Evolutionary conservation across 64 coral and sea anemone species (phyloP), one percentile per base, ranked within the genome.

Genomic region (Anthopleura sola): DNA sequence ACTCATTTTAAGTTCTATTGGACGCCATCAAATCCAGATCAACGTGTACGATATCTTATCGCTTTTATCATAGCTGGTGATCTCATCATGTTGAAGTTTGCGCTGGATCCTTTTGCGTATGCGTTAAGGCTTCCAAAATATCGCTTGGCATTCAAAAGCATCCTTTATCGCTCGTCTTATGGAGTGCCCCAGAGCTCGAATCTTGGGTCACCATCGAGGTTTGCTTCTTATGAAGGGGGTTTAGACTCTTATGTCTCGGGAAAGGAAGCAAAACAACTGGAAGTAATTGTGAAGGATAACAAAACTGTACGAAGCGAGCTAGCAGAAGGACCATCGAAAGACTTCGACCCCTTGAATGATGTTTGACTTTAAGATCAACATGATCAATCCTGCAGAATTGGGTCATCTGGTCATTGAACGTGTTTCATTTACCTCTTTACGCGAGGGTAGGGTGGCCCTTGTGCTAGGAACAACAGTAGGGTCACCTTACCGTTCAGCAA

Each of bases 61-160:
- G 75, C 75, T 20, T 20, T 18, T 19, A 7, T 33, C 20, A 20
- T 88, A 29, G 16, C 86, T 19, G n/a, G 11, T 31, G 75, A 68
- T 49, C 0, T 88, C 13, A 33, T 88, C 23, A 49, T 88, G n/a
- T 19, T 88, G 29, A 88, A 88, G 56, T 88, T 88, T 88, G 76
- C 86, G 10, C 55, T 88, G 20, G 86, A 88, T 66, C 86, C 86
- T 19, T 60, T 88, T 5, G 44, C 79, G 15, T 88, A 88, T 36
- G 86, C 86, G 3, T 66, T 55, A 56, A 36, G 86, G 17, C 77
- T 88, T 4, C 29, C 78, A 55, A 78, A 88, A 21, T 88, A 88
- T 26, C 75, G 86, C 46, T 64, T 36, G 64, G 86, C 86, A 17
- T 60, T 88, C 3, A 82, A 78, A 46, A 44, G 21, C 24, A 79